Evolutionary conservation across 1,140 invertebrate species (phyloP).

Genomic region (Augochlora pura): DNA sequence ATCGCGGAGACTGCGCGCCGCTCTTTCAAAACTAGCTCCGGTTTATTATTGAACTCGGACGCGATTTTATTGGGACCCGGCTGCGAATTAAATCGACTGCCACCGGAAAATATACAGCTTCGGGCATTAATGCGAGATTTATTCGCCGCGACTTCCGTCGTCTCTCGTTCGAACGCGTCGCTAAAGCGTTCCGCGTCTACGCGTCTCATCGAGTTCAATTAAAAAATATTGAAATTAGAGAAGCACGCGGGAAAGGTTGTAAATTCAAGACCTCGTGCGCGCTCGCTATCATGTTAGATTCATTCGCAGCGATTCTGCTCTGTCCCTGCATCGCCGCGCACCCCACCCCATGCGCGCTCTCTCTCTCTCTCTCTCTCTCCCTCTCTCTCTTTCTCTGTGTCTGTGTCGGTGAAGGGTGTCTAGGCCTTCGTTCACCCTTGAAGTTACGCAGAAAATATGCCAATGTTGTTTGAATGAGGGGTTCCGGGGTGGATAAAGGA

Average conservation of each 20-base stretch:
- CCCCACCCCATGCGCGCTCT: background rate
- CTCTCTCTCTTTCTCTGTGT: background rate
- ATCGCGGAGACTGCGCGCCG: constrained; percentile 31
- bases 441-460: constrained; percentile 35
- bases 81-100: background rate
- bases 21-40: constrained; percentile 40
- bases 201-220: background rate
- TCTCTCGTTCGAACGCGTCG: background rate
- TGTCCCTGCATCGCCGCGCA: background rate
- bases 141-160: background rate
- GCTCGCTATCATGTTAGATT: background rate
- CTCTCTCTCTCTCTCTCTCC: too few species aligned
- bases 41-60: constrained; percentile 31
- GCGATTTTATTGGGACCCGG: background rate
- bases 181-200: background rate
- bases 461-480: constrained; percentile 29
- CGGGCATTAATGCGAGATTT: background rate
- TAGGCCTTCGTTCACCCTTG: constrained; percentile 9
- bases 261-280: background rate
- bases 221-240: background rate
- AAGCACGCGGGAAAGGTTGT: background rate
- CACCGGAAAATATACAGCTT: background rate
- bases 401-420: background rate
- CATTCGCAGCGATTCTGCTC: background rate
- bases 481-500: background rate